phyloP scores from a whole-genome alignment of 2,113 vertebrate genomes.

The Nyctibius bracteatus region DNA sequence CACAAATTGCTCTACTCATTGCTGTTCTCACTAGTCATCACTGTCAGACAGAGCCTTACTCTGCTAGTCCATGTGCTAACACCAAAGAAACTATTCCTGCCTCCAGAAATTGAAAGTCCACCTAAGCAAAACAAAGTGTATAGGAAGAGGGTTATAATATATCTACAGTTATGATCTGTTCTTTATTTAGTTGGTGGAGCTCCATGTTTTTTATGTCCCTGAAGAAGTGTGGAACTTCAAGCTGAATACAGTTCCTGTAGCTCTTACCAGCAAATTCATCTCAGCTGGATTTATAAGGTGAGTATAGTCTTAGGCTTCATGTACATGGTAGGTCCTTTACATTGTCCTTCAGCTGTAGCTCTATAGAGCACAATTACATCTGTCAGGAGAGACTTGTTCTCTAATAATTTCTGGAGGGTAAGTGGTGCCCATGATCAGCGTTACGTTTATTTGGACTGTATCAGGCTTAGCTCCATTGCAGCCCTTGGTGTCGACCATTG shows the following conservation, averaged over 20 bases:
- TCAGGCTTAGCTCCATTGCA: background rate
- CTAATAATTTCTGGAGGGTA: background rate
- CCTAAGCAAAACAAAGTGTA: background rate
- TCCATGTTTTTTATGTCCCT: slow-evolving; percentile 90
- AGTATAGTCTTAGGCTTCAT: slow-evolving; percentile 10
- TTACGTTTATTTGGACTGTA: background rate
- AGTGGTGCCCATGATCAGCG: background rate
- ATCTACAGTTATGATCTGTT: slow-evolving; percentile 30
- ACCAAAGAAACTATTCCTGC: background rate
- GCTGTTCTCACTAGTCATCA: background rate
- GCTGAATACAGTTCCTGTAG: slow-evolving; percentile 84
- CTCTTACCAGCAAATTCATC: slow-evolving; percentile 81
- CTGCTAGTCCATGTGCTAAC: background rate
- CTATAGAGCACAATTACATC: background rate
- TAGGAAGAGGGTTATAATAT: background rate
- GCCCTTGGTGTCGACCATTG: background rate
- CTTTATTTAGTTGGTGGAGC: slow-evolving; percentile 83
- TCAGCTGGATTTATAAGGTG: slow-evolving; percentile 93
- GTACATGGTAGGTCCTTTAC: background rate
- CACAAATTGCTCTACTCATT: background rate
- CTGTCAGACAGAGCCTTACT: background rate
- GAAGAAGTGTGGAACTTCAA: slow-evolving; percentile 87
- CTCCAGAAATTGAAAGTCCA: background rate
- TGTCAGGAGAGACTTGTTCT: background rate
- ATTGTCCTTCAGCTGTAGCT: background rate